Conservation (phyloP, 2,113 vertebrate genomes). For the Nycticebus coucang region DNA sequence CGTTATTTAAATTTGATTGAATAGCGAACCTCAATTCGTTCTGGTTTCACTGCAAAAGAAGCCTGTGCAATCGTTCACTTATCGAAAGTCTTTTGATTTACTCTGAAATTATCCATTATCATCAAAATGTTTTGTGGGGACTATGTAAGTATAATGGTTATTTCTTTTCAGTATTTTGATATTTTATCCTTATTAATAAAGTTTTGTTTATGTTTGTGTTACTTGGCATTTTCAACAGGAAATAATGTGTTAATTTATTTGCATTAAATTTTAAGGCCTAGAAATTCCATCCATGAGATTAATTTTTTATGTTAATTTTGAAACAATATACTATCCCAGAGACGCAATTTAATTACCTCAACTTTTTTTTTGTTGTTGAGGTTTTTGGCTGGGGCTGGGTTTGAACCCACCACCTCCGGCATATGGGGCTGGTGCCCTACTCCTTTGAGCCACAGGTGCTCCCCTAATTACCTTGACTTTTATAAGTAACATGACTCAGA, state of each 20-base stretch:
- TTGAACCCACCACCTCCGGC: no score
- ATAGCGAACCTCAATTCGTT: not conserved
- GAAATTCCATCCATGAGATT: not conserved
- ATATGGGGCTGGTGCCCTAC: no score
- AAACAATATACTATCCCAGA: not conserved
- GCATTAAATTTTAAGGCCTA: constrained; percentile 23
- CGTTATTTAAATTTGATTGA: constrained; percentile 32
- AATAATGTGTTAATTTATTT: constrained; percentile 36
- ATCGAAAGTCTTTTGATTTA: constrained; percentile 1
- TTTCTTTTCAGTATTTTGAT: constrained; percentile 41
- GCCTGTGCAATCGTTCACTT: not conserved
- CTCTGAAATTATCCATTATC: not conserved
- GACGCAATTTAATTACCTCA: not conserved
- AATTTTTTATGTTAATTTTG: not conserved
- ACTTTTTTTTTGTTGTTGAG: not conserved
- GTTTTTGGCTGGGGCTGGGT: no score
- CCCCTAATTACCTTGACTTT: not conserved
- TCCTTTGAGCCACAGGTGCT: no score
- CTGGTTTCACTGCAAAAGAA: not conserved
- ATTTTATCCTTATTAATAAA: constrained; percentile 2
- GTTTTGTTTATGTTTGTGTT: not conserved
- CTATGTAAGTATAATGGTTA: constrained; percentile 84
- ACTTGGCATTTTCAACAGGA: constrained; percentile 38
- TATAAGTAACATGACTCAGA: not conserved
- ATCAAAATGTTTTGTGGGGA: constrained; percentile 84